These are phyloP conservation scores for Litocranius walleri DNA, from an alignment of 2,113 vertebrate species.

Conservation along the genomic window DNA sequence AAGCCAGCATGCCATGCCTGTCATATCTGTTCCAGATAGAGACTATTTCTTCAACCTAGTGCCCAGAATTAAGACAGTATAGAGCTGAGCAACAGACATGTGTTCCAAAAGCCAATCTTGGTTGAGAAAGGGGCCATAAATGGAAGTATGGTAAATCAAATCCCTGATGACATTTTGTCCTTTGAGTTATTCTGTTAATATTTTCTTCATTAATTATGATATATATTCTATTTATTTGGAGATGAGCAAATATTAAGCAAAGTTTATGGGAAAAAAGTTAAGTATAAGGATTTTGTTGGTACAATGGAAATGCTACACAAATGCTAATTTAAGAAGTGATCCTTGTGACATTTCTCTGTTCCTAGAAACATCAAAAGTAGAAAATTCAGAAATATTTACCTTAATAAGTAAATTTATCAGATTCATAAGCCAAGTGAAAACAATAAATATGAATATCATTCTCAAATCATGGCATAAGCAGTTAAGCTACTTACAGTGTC, in stretches of 20 bases:
- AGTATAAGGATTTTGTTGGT: background rate
- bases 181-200: background rate
- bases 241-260: background rate
- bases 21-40: background rate
- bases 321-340: background rate
- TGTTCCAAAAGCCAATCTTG: background rate
- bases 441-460: background rate
- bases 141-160: background rate
- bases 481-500: background rate
- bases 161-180: background rate
- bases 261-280: background rate
- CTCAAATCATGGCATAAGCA: background rate
- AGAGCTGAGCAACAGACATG: background rate
- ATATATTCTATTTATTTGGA: background rate
- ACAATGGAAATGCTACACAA: background rate
- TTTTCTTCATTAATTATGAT: background rate
- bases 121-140: background rate
- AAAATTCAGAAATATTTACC: constrained; percentile 12
- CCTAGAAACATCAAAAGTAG: background rate
- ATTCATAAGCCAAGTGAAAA: background rate
- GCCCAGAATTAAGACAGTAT: background rate
- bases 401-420: constrained; percentile 2
- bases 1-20: background rate
- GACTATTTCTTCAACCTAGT: background rate
- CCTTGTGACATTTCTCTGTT: background rate